Evolutionary conservation across 1,140 invertebrate genomes (phyloP), one percentile per base, ranked within the genome.

Genomic region (Ectropis grisescens): DNA sequence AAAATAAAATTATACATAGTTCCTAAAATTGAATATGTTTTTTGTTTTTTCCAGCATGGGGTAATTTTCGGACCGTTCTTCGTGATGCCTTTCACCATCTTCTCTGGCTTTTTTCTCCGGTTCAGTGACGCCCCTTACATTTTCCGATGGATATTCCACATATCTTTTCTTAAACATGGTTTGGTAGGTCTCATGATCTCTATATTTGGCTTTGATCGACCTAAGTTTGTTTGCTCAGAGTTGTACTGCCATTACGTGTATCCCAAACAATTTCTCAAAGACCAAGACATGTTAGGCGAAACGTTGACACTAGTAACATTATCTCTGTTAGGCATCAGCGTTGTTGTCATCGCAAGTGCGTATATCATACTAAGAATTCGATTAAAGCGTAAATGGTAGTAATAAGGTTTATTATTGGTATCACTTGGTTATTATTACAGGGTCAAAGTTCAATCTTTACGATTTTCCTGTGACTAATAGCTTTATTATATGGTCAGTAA

Each of bases 81-180:
- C 28, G 90, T 94, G 38, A 89, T 93, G 69, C 95, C 93, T 1
- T 94, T 97, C 57, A 85, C 93, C 5, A 85, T 96, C 43, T 97
- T 94, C 56, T 91, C 89, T 26, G 95, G 95, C 10, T 97, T 97
- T 79, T 97, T 98, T 58, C 88, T 97, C 1, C 90, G 89, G 47
- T 85, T 93, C 37, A 88, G 87, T 36, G 93, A 95, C 50, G 92
- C 94, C 2, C 94, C 93, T 9, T 64, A 74, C 0, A 91, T 89
- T 47, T 81, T 95, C 30, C 87, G 88, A 29, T 97, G 94, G 93
- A 47, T 97, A 2, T 95, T 96, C 49, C 92, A 96, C 53, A 81
- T 91, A 9, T 96, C 94, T 0, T 97, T 91, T 56, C 58, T 91
- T 0, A 92, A 91, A 49, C 90, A 93, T 47, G 90, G 87, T n/a